Base-by-base conservation (phyloP, 1,140 invertebrate species). In the Lerema accius region DNA sequence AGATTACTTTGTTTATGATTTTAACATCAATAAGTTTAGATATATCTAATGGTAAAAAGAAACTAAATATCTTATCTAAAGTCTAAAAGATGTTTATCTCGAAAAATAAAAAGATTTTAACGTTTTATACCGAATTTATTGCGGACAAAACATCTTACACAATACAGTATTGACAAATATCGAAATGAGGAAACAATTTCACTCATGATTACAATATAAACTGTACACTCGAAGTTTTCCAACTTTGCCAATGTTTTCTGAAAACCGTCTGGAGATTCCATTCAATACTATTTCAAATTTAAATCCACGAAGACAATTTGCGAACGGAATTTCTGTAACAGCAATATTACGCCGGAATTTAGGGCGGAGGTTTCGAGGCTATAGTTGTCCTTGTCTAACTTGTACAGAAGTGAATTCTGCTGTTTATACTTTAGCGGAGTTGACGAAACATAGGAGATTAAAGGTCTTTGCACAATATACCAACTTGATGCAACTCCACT, bases 311-410 rank as follows among this genome's bases (percentile, higher is more conserved):
- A 46, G 46, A 59, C 63, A 53, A 68, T 71, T 71, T 71, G 42
- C 62, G 39, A 65, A 67, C 65, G 65, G 59, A 68, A 67, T 68
- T 65, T 59, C 37, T 63, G 58, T 65, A 65, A 60, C 35, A 71
- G 16, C 42, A 65, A 69, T 65, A 69, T 63, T 49, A 32, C 13
- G 26, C 26, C 13, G 26, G 46, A 15, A 39, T 19, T 19, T 51
- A 39, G 17, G 49, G n/a, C 15, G 28, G 35, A 37, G 14, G 19
- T 0, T 32, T 42, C 5, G 14, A 16, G 6, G 15, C 39, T 42
- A 14, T 42, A 16, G 39, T 15, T 42, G 10, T 23, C 45, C 6
- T 45, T 45, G 42, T 45, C 16, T 45, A 3, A 4, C 4, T 1
- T 4, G 17, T 19, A n/a, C 42, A 19, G 17, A 43, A 17, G 10